Evolutionary conservation across 2,888 invertebrate species (phyloP).

Genomic region (Allophyes oxyacanthae): DNA sequence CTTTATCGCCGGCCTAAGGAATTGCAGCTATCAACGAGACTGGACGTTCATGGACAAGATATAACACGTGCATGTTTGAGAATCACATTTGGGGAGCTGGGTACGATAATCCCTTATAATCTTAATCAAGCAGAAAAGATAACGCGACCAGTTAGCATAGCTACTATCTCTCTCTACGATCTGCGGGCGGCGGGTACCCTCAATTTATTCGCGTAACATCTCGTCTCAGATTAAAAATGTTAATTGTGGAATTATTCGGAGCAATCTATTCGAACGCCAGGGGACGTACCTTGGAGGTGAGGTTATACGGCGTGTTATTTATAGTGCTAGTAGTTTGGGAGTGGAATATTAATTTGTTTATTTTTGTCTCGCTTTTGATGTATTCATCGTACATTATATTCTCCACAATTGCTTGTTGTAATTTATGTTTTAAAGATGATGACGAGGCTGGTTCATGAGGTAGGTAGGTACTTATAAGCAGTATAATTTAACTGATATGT

Average conservation of each 20-base stretch:
- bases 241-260: constrained; percentile 86
- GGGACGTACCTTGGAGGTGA: constrained; percentile 75
- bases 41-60: no score
- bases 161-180: constrained; percentile 69
- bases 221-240: constrained; percentile 87
- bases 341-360: constrained; percentile 6
- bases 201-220: constrained; percentile 85
- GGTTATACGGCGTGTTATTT: constrained; percentile 63
- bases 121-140: constrained; percentile 59
- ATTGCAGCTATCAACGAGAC: no score
- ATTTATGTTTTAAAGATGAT: no score
- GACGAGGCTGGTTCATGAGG: no score
- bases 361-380: constrained; percentile 10
- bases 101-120: constrained; percentile 26
- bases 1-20: no score
- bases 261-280: constrained; percentile 82
- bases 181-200: constrained; percentile 55
- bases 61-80: no score
- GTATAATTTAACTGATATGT: no score
- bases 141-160: constrained; percentile 62
- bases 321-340: constrained; percentile 14
- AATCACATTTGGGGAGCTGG: no score
- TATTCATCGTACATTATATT: neutral
- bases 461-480: no score
- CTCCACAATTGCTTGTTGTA: no score